phyloP scores from a whole-genome alignment of 2,797 vertebrate species.

The Xenopus petersii region DNA sequence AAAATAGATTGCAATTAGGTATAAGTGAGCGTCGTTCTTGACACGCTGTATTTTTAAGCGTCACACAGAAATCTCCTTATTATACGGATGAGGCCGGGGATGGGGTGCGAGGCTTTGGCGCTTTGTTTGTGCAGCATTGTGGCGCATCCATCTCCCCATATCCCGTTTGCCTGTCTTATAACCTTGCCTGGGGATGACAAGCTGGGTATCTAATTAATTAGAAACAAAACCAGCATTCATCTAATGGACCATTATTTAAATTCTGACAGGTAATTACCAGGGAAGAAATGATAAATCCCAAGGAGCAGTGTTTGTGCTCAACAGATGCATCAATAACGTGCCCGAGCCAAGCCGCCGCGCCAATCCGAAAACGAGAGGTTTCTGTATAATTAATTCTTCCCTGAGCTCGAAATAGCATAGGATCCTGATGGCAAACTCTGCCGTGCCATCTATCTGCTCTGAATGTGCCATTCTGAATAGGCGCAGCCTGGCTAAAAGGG shows the following conservation, averaged over 20 bases:
- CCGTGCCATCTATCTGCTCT: background rate
- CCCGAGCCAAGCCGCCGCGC: constrained; percentile 27
- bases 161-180: constrained; percentile 44
- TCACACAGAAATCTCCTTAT: background rate
- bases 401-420: constrained; percentile 21
- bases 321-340: constrained; percentile 46
- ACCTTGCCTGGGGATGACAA: constrained; percentile 60
- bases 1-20: constrained; percentile 12
- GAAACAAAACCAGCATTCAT: constrained; percentile 38
- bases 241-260: constrained; percentile 58
- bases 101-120: constrained; percentile 16
- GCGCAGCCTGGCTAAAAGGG: too few relatives aligned
- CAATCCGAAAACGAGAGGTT: constrained; percentile 15
- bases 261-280: constrained; percentile 59
- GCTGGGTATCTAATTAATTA: constrained; percentile 60
- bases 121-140: constrained; percentile 19
- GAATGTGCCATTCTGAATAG: too few relatives aligned
- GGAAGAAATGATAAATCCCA: constrained; percentile 56
- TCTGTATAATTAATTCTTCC: constrained; percentile 39
- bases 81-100: background rate
- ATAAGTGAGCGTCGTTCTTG: constrained; percentile 7
- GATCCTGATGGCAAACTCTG: constrained; percentile 9
- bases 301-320: constrained; percentile 55
- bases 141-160: constrained; percentile 14
- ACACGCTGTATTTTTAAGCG: background rate